Evolutionary conservation across 2,113 vertebrate genomes (phyloP).

Genomic region (Meleagris gallopavo): DNA sequence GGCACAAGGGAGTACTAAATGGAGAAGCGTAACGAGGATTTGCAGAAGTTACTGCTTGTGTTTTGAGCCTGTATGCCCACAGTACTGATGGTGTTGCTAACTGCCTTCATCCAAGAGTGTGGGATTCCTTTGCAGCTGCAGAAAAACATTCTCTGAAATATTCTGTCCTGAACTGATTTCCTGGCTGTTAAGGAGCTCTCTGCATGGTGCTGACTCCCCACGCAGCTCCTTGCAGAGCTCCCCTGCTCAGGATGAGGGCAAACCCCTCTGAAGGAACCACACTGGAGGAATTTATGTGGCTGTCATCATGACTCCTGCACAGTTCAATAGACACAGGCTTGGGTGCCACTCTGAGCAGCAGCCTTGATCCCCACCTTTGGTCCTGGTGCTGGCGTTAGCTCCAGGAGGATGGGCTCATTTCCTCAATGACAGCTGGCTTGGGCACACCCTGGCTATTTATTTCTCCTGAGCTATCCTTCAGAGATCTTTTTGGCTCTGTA

Average conservation of each 20-base stretch:
- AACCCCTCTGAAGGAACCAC: not conserved
- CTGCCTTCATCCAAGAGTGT: fast-evolving
- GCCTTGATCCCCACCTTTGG: constrained; percentile 28
- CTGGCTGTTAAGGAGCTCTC: not conserved
- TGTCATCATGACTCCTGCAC: not conserved
- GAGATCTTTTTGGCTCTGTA: not conserved
- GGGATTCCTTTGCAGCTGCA: not conserved
- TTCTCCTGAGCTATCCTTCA: not conserved
- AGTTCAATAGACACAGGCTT: not conserved
- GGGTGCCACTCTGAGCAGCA: not conserved
- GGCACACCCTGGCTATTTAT: not conserved
- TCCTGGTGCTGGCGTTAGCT: constrained; percentile 19
- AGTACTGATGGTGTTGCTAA: fast-evolving
- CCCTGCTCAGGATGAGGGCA: not conserved
- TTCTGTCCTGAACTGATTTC: not conserved
- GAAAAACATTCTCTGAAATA: not conserved
- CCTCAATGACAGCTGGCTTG: not conserved
- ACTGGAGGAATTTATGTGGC: not conserved
- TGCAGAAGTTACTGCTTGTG: fast-evolving
- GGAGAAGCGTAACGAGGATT: not conserved
- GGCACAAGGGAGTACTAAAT: not conserved
- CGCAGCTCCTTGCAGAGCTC: not conserved
- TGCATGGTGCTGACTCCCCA: not conserved
- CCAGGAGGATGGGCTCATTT: not conserved
- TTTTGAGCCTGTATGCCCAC: not conserved